Evolutionary conservation across 2,888 invertebrate species (phyloP).

Genomic region (Andrena bicolor): DNA sequence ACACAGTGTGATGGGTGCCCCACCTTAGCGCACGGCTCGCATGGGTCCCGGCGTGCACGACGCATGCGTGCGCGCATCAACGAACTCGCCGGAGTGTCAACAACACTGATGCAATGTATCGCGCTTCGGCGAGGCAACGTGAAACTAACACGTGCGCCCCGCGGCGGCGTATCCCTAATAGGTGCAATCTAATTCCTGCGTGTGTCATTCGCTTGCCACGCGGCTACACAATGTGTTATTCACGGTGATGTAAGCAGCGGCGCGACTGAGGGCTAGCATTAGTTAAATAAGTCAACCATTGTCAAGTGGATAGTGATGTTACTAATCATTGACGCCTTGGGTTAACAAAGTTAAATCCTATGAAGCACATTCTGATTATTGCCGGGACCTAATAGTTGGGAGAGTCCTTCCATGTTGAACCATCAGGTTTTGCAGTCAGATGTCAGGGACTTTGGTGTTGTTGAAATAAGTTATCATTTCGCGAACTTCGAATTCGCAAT

Average conservation of each 20-base stretch:
- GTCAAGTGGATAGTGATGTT: background rate
- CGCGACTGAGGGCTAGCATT: background rate
- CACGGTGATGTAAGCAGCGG: constrained; percentile 7
- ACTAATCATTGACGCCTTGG: background rate
- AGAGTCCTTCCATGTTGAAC: too few species aligned
- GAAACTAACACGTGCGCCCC: constrained; percentile 60
- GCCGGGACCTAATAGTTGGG: too few species aligned
- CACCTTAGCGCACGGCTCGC: background rate
- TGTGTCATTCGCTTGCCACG: constrained; percentile 58
- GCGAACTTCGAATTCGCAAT: too few species aligned
- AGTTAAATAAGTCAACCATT: constrained; percentile 4
- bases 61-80: constrained; percentile 20
- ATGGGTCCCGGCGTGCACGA: background rate
- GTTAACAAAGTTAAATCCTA: background rate
- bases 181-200: constrained; percentile 64
- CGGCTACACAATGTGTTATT: constrained; percentile 38
- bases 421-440: too few species aligned
- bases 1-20: constrained; percentile 22
- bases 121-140: constrained; percentile 44
- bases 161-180: constrained; percentile 55
- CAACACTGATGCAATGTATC: constrained; percentile 59
- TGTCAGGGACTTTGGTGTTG: too few species aligned
- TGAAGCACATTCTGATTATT: background rate
- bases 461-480: too few species aligned
- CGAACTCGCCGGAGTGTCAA: constrained; percentile 47